Evolutionary conservation across 2,113 vertebrate genomes (phyloP), one percentile per base, ranked within the genome.

Genomic region (Neoarius graeffei): DNA sequence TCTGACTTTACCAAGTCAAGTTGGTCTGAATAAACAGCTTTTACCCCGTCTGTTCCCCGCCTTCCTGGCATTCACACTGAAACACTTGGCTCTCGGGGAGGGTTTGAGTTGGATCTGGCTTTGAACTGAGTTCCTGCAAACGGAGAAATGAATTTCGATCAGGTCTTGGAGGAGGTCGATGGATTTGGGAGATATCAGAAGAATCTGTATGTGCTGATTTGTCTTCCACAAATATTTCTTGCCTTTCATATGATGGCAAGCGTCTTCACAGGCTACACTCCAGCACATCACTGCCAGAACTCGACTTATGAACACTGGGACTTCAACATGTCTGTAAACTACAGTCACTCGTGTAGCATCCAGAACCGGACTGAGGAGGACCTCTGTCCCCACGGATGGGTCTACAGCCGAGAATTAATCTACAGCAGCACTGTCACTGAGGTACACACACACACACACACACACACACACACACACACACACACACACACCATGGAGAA

Each of bases 171-270:
- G 14, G 89, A 90, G n/a, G 69, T 94, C 71, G 95, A 93, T 2
- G 95, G 95, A 5, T 96, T 95, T 48, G 95, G 94, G 3, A 94
- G 83, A 84, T 96, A 93, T 71, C 95, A 96, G 92, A 96, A 95
- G 82, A 93, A 91, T 0, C 8, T 96, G 83, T 96, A 95, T 89
- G 82, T 95, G 8, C 94, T 94, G 95, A 95, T 95, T 42, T 95
- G 95, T 92, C 88, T 96, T 17, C 95, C 95, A 35, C 94, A 96
- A 88, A 86, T 95, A 42, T 88, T 94, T 0, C 92, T 95, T 27
- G 94, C 88, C 6, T 94, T 95, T 88, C 94, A 96, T 84, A 95
- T 95, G 94, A 94, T 96, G 93, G 94, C 88, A 89, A 95, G 94
- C 93, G 85, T 96, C 89, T 95, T 96, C n/a, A 94, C 93, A 1